These are phyloP conservation scores for Anarhynchus alexandrinus DNA, from an alignment of 2,113 vertebrate species.

Conservation along the genomic window DNA sequence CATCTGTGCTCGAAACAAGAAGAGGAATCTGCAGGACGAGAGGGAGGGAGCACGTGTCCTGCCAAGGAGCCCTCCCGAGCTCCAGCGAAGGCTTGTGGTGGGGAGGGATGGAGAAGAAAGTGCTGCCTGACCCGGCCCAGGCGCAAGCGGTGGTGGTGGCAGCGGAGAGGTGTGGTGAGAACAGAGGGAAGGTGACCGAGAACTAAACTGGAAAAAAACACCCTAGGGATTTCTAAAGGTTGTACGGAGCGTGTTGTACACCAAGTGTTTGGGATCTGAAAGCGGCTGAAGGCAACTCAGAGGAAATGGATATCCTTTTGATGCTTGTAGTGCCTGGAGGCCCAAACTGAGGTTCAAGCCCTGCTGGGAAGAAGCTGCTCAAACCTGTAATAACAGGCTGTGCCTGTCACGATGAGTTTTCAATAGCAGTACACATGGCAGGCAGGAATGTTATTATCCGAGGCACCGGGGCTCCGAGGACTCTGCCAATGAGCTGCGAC, in stretches of 20 bases:
- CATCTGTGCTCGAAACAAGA: neutral
- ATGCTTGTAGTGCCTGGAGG: neutral
- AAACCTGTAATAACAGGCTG: conserved; percentile 30
- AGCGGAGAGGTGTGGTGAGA: neutral
- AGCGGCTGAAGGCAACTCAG: neutral
- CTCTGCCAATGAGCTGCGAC: neutral
- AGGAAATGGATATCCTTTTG: neutral
- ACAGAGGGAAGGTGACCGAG: neutral
- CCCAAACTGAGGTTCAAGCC: neutral
- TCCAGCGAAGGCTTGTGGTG: neutral
- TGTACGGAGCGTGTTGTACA: neutral
- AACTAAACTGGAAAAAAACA: neutral
- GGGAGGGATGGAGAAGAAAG: neutral
- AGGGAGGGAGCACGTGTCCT: neutral
- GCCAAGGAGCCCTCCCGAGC: neutral
- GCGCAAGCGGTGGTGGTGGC: neutral
- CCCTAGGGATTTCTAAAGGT: neutral
- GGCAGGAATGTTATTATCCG: neutral
- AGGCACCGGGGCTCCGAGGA: neutral
- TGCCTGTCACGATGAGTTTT: conserved; percentile 2
- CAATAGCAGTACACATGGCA: neutral
- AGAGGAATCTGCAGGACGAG: neutral
- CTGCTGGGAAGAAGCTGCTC: conserved; percentile 61
- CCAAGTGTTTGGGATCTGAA: neutral
- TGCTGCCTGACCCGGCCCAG: accelerated